Base-by-base conservation (phyloP, 1,140 invertebrate genomes). In the Semibalanus balanoides region DNA sequence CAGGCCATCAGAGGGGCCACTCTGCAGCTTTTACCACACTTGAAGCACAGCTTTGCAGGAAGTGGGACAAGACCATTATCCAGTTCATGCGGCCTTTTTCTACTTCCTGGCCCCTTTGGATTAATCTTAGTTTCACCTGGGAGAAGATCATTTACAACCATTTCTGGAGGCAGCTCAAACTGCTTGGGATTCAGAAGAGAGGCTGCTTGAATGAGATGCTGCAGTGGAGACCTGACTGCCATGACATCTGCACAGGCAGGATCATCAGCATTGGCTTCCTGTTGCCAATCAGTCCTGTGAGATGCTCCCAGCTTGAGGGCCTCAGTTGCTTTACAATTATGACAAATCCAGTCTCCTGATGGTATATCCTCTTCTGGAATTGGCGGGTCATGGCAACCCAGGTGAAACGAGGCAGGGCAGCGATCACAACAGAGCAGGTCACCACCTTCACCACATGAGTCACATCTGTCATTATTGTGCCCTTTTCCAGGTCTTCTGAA, bases 1-100 rank as follows among this genome's bases (percentile, higher is more conserved):
- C 96, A 98, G 74, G 93, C 90, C 40, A 98, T 86, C 72, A 97
- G 85, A 30, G 93, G 91, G 0, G 90, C 93, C 74, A 88, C 86
- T 75, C 92, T 89, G 83, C 92, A 95, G 76, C 92, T 94, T 80
- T 89, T 92, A 74, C n/a, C 76, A 77, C 94, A 96, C 80, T 91
- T 89, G 81, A 90, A 93, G 84, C 94, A 96, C 1, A 90, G 84
- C 82, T 90, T 89, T 0, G 92, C 91, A 25, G 94, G 93, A 69
- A 94, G 82, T 70, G 92, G 91, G 74, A 94, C 92, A 81, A 92
- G 84, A 30, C 91, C 90, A 77, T 88, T 87, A 79, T 93, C 92
- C 77, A 92, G 83, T 79, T 91, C 91, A 80, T 90, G 88, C 7
- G 87, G 84, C 77, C 85, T 84, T 72, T 86, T 87, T 79, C 85